phyloP scores from a whole-genome alignment of 1,140 invertebrate genomes.

The Cardiocondyla obscurior region DNA sequence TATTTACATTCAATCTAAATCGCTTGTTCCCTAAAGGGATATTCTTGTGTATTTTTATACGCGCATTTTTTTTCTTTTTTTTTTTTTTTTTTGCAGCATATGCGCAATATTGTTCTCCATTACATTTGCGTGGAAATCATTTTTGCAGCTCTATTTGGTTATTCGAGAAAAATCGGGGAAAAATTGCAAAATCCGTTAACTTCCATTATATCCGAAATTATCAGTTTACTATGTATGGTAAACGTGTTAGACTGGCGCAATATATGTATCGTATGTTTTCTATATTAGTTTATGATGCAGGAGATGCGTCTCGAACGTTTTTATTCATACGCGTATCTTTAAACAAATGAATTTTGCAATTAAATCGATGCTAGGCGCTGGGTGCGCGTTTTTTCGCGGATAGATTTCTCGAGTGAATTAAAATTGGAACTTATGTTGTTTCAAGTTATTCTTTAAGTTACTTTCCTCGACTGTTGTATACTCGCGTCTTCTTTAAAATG shows the following conservation, averaged over 20 bases:
- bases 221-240: slow-evolving; percentile 47
- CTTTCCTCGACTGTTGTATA: not conserved
- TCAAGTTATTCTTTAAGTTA: not conserved
- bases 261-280: not conserved
- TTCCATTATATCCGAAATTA: slow-evolving; percentile 52
- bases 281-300: slow-evolving; percentile 10
- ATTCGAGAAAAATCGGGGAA: slow-evolving; percentile 46
- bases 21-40: slow-evolving; percentile 52
- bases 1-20: slow-evolving; percentile 57
- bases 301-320: not conserved
- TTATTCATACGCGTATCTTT: slow-evolving; percentile 6
- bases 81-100: slow-evolving; percentile 14
- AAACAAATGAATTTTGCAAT: not conserved
- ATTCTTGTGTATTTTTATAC: slow-evolving; percentile 53
- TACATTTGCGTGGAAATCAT: slow-evolving; percentile 56
- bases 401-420: not conserved
- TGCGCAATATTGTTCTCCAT: slow-evolving; percentile 50
- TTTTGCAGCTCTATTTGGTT: slow-evolving; percentile 55
- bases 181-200: slow-evolving; percentile 52
- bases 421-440: not conserved
- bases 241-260: slow-evolving; percentile 24
- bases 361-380: not conserved
- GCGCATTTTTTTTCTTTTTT: too few relatives aligned
- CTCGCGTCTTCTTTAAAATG: not conserved
- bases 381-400: not conserved